These are phyloP conservation scores for Penaeus monodon DNA, from an alignment of 2,888 invertebrate genomes.

Conservation along the genomic window DNA sequence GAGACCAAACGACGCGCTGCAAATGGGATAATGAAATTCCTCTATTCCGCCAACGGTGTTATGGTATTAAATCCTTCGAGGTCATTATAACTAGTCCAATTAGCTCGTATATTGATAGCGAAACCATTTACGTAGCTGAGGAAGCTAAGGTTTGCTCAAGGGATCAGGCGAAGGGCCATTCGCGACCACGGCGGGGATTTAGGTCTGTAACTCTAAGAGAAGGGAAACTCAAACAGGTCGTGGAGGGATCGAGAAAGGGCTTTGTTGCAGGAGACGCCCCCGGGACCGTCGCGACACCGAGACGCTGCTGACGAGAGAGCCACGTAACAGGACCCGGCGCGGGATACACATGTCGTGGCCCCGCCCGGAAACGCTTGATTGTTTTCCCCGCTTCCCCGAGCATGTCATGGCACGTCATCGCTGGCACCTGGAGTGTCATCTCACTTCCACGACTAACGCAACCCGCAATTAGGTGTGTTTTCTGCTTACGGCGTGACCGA, in stretches of 20 bases:
- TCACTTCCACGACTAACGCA: too few species aligned
- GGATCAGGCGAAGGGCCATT: slow-evolving; percentile 12
- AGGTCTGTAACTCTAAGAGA: not conserved
- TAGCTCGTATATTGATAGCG: slow-evolving; percentile 34
- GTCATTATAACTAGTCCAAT: slow-evolving; percentile 36
- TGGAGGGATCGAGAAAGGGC: not conserved
- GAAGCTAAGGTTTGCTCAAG: slow-evolving; percentile 17
- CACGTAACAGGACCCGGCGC: too few species aligned
- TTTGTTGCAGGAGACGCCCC: not conserved
- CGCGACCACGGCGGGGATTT: not conserved
- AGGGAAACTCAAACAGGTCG: slow-evolving; percentile 16
- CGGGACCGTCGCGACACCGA: too few species aligned
- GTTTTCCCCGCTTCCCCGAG: slow-evolving; percentile 1
- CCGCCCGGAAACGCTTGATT: not conserved
- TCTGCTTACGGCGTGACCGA: too few species aligned
- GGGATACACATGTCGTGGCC: too few species aligned
- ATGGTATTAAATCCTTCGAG: not conserved
- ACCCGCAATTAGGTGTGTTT: too few species aligned
- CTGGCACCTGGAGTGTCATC: too few species aligned
- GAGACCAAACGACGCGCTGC: slow-evolving; percentile 21
- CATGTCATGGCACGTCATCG: not conserved
- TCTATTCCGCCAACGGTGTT: not conserved
- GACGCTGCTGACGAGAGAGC: too few species aligned
- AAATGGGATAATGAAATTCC: slow-evolving; percentile 29
- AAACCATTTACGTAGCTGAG: not conserved